Conservation (phyloP, 1,140 invertebrate genomes). For the Ips typographus region DNA sequence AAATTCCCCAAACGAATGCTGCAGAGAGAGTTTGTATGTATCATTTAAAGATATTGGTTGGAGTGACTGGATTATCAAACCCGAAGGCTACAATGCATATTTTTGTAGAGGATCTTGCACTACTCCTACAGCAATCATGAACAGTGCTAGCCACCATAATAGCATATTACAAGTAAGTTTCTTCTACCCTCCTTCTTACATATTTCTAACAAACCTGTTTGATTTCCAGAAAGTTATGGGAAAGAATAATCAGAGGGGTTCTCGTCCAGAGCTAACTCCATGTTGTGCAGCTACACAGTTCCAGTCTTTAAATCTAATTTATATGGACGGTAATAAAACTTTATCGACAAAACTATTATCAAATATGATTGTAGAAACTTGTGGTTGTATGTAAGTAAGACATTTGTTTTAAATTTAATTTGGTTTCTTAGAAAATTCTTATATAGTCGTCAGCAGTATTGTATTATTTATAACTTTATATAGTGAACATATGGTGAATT, state of each 20-base stretch:
- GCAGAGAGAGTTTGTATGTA: conserved; percentile 77
- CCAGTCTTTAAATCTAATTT: conserved; percentile 72
- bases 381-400: conserved; percentile 69
- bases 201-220: conserved; percentile 11
- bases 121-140: conserved; percentile 66
- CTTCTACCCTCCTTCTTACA: neutral
- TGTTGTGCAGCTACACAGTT: conserved; percentile 78
- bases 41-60: conserved; percentile 83
- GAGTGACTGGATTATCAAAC: conserved; percentile 84
- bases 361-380: conserved; percentile 82
- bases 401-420: neutral
- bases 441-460: conserved; percentile 8
- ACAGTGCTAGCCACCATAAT: conserved; percentile 66
- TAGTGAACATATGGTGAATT: too few species aligned
- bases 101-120: conserved; percentile 81
- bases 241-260: conserved; percentile 49
- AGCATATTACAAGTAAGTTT: conserved; percentile 69
- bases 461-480: neutral
- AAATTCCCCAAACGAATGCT: conserved; percentile 73
- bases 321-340: conserved; percentile 71
- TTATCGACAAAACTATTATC: conserved; percentile 74
- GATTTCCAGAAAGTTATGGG: conserved; percentile 63
- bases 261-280: conserved; percentile 64
- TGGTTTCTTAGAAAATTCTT: neutral
- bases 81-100: conserved; percentile 77